Evolutionary conservation across 2,888 invertebrate species (phyloP).

Genomic region (Macrophya alboannulata): DNA sequence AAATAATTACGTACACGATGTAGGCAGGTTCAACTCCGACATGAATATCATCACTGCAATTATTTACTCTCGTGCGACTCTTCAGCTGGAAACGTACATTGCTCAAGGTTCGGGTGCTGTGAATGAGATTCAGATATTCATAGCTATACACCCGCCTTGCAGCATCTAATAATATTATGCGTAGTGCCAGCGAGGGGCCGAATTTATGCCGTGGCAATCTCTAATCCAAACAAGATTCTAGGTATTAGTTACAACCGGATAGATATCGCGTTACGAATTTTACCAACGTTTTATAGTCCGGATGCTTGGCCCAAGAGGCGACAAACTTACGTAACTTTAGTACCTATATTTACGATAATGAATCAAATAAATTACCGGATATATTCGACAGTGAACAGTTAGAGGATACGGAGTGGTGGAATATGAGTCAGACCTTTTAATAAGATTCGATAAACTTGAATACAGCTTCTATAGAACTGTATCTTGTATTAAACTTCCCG

Average conservation of each 20-base stretch:
- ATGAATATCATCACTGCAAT: neutral
- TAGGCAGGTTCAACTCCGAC: neutral
- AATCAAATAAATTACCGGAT: conserved; percentile 18
- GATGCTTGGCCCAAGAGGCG: neutral
- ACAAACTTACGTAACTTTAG: conserved; percentile 25
- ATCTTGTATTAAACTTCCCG: neutral
- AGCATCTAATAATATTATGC: conserved; percentile 49
- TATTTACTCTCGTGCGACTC: conserved; percentile 2
- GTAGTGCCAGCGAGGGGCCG: conserved; percentile 43
- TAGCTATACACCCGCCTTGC: conserved; percentile 45
- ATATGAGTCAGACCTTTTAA: conserved; percentile 2
- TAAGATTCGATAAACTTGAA: neutral
- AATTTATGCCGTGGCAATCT: conserved; percentile 46
- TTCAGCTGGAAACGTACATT: conserved; percentile 12
- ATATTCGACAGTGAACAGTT: conserved; percentile 20
- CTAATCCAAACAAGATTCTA: conserved; percentile 50
- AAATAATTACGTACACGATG: neutral
- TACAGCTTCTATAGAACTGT: neutral
- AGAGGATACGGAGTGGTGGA: neutral
- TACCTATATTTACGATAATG: conserved; percentile 25
- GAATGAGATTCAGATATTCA: conserved; percentile 53
- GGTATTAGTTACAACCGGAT: conserved; percentile 53
- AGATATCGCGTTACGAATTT: conserved; percentile 54
- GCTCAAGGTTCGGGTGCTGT: conserved; percentile 15
- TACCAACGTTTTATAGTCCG: conserved; percentile 43